Base-by-base conservation (phyloP, 1,140 invertebrate species). In the Trachelipus rathkii region DNA sequence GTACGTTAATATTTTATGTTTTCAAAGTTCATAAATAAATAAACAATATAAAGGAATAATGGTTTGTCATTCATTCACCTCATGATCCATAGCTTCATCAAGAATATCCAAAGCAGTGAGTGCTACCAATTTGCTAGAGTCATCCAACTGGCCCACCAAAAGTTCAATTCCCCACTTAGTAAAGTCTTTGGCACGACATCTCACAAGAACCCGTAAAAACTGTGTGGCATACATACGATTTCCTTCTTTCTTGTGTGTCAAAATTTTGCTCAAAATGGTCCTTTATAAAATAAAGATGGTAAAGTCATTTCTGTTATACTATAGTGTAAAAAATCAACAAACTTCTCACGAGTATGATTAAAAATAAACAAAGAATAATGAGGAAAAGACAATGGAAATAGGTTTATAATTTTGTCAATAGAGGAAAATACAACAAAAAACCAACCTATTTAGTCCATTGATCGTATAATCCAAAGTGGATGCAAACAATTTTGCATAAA, bases 51-150 rank as follows among this genome's bases (percentile, higher is more conserved):
- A 33, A 33, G 1, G 33, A 33, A 33, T n/a, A 33, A 33, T 33
- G 33, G 2, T 33, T 33, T 3, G 33, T 33, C 6, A 33, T 33
- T 33, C 33, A 33, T 33, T 33, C 33, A 93, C 92, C 74, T 90
- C 89, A 75, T 95, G 89, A 85, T 95, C 92, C 83, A 93, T 95
- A 23, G 95, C 93, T 88, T 98, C 96, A 82, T 96, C 92, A n/a
- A 98, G 86, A 69, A 92, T 91, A 76, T 90, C 89, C 15, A 96
- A 84, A 3, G 96, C 94, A 13, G 91, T 89, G 46, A 92, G 86
- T 0, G 91, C 90, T 8, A 97, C 90, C 21, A 88, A 87, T 77
- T 89, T 89, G 66, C 91, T 92, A 71, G 89, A 87, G 83, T 98
- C 95, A 75, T 90, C 89, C 1, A 97, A 86, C 86, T 95, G 93